Evolutionary conservation across 35 echinoderm and acorn worm species (phyloP).

Genomic region (Stichopus chloronotus): DNA sequence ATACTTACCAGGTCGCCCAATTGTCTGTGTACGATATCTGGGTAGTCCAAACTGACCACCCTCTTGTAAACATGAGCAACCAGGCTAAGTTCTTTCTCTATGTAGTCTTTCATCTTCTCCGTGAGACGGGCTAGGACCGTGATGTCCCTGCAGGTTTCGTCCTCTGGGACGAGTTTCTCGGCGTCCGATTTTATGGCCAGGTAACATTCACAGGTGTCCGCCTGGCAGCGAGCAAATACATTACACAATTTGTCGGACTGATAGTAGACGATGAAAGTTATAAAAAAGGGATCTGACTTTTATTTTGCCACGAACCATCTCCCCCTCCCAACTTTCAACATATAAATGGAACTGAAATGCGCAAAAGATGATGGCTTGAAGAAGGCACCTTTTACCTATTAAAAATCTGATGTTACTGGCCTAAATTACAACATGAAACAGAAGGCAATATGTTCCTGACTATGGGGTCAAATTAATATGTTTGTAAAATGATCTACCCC

Average conservation of each 20-base stretch:
- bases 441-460: too few relatives aligned
- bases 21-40: constrained; percentile 53
- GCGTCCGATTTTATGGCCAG: not conserved
- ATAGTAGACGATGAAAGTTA: too few relatives aligned
- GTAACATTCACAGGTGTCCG: constrained; percentile 13
- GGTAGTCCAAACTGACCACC: constrained; percentile 14
- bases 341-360: too few relatives aligned
- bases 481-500: too few relatives aligned
- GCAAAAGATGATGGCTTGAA: too few relatives aligned
- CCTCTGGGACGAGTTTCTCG: not conserved
- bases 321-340: too few relatives aligned
- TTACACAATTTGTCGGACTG: not conserved
- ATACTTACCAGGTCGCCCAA: constrained; percentile 39
- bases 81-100: not conserved
- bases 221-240: not conserved
- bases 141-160: constrained; percentile 7
- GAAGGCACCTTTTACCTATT: too few relatives aligned
- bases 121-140: constrained; percentile 22
- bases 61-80: constrained; percentile 8
- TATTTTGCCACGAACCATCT: too few relatives aligned
- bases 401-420: too few relatives aligned
- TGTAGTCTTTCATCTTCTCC: constrained; percentile 13
- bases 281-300: too few relatives aligned
- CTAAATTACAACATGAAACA: too few relatives aligned
- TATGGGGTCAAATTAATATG: too few relatives aligned